phyloP scores from a whole-genome alignment of 2,113 vertebrate genomes.

The Sorex araneus region DNA sequence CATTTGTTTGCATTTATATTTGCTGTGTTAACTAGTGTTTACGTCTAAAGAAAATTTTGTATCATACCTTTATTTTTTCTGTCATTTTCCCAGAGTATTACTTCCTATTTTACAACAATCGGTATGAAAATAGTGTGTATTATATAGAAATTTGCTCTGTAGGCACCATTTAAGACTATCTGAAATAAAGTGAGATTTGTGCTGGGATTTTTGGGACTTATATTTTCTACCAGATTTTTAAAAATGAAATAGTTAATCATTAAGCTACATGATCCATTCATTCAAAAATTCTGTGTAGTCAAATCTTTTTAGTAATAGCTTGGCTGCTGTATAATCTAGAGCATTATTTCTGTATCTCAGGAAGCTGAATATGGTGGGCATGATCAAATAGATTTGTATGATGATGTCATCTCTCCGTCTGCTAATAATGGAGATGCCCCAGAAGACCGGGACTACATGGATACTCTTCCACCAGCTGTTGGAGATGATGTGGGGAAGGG shows the following conservation, averaged over 20 bases:
- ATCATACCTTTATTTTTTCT: slow-evolving; percentile 51
- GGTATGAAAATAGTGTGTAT: slow-evolving; percentile 43
- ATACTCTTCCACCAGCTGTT: slow-evolving; percentile 94
- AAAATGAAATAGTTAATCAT: neutral
- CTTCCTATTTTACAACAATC: slow-evolving; percentile 17
- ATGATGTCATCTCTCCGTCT: slow-evolving; percentile 98
- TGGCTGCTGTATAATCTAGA: slow-evolving; percentile 73
- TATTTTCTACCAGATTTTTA: slow-evolving; percentile 49
- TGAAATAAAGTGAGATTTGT: slow-evolving; percentile 60
- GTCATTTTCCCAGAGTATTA: neutral
- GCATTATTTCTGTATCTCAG: slow-evolving; percentile 87
- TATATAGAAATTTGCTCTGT: slow-evolving; percentile 46
- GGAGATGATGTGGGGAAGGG: slow-evolving; percentile 96
- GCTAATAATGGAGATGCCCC: slow-evolving; percentile 99
- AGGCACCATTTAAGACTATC: slow-evolving; percentile 36
- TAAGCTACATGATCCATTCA: neutral
- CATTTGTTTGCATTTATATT: slow-evolving; percentile 22
- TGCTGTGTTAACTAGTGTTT: slow-evolving; percentile 59
- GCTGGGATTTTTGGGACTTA: slow-evolving; percentile 54
- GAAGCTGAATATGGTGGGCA: slow-evolving; percentile 98
- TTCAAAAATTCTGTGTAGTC: slow-evolving; percentile 10
- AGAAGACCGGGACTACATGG: slow-evolving; percentile 98
- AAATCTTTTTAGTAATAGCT: slow-evolving; percentile 46
- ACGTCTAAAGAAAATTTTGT: slow-evolving; percentile 51
- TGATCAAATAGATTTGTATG: slow-evolving; percentile 98